Conservation (phyloP, 2,797 vertebrate species). For the Hippopotamyrus pictus region DNA sequence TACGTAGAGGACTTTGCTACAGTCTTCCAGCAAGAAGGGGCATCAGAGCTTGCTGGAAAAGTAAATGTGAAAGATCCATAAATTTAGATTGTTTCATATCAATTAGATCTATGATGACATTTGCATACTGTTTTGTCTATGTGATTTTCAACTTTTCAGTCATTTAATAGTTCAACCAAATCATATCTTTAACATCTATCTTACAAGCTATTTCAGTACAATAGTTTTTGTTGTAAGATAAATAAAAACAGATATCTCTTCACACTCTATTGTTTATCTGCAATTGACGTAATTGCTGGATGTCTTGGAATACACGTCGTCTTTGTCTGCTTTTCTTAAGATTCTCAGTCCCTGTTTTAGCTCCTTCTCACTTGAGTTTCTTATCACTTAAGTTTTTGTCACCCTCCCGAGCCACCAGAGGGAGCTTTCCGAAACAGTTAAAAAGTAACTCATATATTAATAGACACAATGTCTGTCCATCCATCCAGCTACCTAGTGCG, state of each 20-base stretch:
- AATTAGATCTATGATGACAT: neutral
- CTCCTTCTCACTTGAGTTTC: neutral
- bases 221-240: neutral
- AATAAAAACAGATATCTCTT: neutral
- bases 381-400: neutral
- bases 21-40: neutral
- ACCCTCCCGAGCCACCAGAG: neutral
- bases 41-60: neutral
- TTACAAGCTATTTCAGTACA: neutral
- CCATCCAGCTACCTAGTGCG: neutral
- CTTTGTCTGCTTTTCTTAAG: neutral
- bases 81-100: neutral
- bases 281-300: neutral
- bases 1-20: neutral
- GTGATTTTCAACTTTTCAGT: neutral
- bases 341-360: neutral
- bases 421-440: neutral
- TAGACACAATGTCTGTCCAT: neutral
- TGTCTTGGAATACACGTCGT: neutral
- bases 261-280: neutral
- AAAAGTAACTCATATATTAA: neutral
- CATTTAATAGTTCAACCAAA: neutral
- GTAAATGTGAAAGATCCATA: neutral
- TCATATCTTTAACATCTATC: neutral
- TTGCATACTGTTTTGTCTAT: neutral